These are phyloP conservation scores for Montipora capricornis DNA, from an alignment of 64 coral and sea anemone genomes.

Conservation along the genomic window DNA sequence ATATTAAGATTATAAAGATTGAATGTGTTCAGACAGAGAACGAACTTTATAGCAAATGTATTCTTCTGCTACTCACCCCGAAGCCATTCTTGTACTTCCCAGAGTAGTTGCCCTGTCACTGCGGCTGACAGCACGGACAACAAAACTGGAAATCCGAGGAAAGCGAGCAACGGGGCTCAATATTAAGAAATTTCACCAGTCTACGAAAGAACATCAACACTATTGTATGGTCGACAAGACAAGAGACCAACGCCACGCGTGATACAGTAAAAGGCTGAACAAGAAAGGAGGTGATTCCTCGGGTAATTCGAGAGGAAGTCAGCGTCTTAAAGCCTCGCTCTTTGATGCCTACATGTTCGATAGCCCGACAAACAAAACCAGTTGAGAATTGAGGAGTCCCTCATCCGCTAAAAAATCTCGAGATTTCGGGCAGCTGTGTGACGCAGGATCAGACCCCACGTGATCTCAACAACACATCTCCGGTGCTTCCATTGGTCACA, in stretches of 20 bases:
- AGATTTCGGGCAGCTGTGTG: slow-evolving; percentile 86
- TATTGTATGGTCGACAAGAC: slow-evolving; percentile 26
- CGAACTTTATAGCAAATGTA: slow-evolving; percentile 4
- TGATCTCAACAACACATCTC: slow-evolving; percentile 46
- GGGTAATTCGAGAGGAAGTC: slow-evolving; percentile 28
- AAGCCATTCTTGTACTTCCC: slow-evolving; percentile 40
- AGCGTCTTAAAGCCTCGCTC: slow-evolving; percentile 27
- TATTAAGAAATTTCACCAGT: slow-evolving; percentile 42
- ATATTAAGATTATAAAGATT: neutral
- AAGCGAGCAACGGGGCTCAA: slow-evolving; percentile 27
- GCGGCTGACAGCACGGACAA: slow-evolving; percentile 17
- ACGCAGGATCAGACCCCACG: slow-evolving; percentile 82
- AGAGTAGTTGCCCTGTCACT: neutral
- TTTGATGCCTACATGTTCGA: slow-evolving; percentile 74
- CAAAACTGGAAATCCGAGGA: neutral
- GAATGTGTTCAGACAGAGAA: neutral
- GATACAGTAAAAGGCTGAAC: neutral
- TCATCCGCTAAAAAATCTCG: slow-evolving; percentile 80
- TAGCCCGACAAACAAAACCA: slow-evolving; percentile 52
- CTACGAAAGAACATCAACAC: slow-evolving; percentile 61
- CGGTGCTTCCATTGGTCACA: slow-evolving; percentile 39
- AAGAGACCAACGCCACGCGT: neutral
- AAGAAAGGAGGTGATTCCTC: slow-evolving; percentile 50
- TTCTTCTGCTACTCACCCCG: slow-evolving; percentile 19
- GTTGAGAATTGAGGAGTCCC: slow-evolving; percentile 40